Base-by-base conservation (phyloP, 2,113 vertebrate genomes). In the Pachyramphus minor region DNA sequence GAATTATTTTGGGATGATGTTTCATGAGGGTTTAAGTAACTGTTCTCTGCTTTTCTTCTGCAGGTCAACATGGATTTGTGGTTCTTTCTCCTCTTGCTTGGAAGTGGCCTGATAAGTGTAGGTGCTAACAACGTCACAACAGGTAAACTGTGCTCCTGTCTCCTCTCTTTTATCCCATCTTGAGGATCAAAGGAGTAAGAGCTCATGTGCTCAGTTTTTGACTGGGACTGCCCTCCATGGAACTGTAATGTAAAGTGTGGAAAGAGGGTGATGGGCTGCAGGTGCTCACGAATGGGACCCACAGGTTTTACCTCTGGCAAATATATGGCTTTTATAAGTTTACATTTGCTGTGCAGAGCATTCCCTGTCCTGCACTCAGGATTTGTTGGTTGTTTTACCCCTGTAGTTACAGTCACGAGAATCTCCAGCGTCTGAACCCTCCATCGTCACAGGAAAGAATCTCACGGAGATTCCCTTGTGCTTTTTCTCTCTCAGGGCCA, bases 21-120 rank as follows among this genome's bases (percentile, higher is more conserved):
- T 52, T 35, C 12, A 18, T 4, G 11, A 68, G 17, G 21, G 53
- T 84, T 60, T 66, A 87, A 74, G 47, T 55, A 20, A 47, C 8
- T 76, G 4, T 64, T 68, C 59, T 90, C 10, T 67, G 23, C 64
- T 91, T 87, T 87, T 37, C 8, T 98, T 84, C 95, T 93, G 19
- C 94, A 99, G 99, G 98, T 98, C 98, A 99, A 98, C 98, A 99
- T 99, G 99, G 99, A 98, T 98, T 98, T 98, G 97, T 98, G 98
- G 98, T 95, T 98, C 97, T 98, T 99, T 97, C 96, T 99, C 96
- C 96, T 99, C 98, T 96, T 99, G 95, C 97, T 99, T 2, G 97
- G 96, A 96, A 96, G 98, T 86, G 97, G 96, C 98, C 96, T 99
- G 69, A 90, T 97, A 96, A 93, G 90, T 24, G 86, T 97, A 74